These are phyloP conservation scores for Hippoglossus hippoglossus DNA, from an alignment of 2,797 vertebrate species.

Conservation along the genomic window DNA sequence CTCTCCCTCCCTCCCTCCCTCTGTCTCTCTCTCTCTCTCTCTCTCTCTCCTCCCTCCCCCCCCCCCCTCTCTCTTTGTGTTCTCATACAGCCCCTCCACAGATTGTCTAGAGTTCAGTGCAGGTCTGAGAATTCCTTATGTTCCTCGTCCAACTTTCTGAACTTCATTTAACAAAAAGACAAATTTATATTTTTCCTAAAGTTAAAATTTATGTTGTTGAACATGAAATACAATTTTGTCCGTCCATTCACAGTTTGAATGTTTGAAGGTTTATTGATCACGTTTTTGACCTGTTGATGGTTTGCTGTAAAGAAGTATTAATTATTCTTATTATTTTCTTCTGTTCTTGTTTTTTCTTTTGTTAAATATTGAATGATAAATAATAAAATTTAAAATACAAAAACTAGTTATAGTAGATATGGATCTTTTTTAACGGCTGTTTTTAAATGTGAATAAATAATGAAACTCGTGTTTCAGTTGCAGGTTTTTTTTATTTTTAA, in stretches of 20 bases:
- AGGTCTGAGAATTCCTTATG: background rate
- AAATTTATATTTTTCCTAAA: background rate
- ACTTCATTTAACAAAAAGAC: background rate
- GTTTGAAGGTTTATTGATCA: constrained; percentile 16
- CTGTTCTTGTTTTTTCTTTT: constrained; percentile 12
- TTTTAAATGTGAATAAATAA: background rate
- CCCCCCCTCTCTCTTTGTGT: too few species aligned
- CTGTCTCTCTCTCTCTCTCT: background rate
- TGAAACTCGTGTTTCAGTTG: background rate
- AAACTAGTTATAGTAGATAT: too few species aligned
- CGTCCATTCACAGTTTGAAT: constrained; percentile 21
- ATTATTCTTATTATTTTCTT: background rate
- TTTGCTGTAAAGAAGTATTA: too few species aligned
- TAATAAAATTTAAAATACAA: constrained; percentile 21
- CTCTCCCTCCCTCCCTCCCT: background rate
- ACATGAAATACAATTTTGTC: background rate
- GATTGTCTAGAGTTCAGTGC: too few species aligned
- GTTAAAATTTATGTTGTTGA: too few species aligned
- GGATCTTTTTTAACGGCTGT: too few species aligned
- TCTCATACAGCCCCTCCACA: too few species aligned
- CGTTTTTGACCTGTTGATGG: background rate
- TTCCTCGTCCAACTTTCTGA: background rate
- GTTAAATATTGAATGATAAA: constrained; percentile 45
- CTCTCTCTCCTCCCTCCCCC: too few species aligned
- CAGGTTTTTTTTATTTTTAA: background rate